Evolutionary conservation across 2,797 vertebrate species (phyloP).

Genomic region (Platalea minor): DNA sequence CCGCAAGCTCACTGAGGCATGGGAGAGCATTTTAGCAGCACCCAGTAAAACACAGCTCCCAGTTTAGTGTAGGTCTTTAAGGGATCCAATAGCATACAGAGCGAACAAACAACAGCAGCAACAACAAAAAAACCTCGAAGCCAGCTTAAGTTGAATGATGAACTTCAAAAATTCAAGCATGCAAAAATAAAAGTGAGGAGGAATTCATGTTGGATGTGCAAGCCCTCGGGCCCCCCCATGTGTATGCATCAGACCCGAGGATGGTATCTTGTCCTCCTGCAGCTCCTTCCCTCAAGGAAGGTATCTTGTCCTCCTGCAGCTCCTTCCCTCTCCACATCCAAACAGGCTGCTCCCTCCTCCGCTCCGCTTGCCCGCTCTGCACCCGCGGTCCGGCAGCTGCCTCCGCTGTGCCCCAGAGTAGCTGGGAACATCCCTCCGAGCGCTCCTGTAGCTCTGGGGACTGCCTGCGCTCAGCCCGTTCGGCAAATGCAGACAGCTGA

Average conservation of each 20-base stretch:
- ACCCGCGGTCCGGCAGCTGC: background rate
- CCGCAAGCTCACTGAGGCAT: background rate
- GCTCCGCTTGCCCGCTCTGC: fast-evolving
- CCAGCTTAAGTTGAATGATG: background rate
- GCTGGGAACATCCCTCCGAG: background rate
- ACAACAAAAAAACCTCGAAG: background rate
- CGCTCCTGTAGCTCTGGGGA: background rate
- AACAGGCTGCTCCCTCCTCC: background rate
- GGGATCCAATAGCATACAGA: fast-evolving
- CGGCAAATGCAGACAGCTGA: background rate
- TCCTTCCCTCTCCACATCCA: background rate
- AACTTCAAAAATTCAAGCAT: background rate
- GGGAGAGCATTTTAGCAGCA: background rate
- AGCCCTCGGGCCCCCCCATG: fast-evolving
- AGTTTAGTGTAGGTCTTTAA: background rate
- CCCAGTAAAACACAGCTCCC: background rate
- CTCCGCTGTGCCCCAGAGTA: background rate
- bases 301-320: background rate
- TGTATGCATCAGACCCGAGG: fast-evolving
- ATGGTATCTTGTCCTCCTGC: background rate
- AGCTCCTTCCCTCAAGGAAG: background rate
- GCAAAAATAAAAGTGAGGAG: background rate
- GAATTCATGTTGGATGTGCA: background rate
- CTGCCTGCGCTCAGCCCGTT: background rate
- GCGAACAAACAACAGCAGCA: background rate